These are phyloP conservation scores for Hippopotamyrus pictus DNA, from an alignment of 2,797 vertebrate genomes.

Conservation along the genomic window DNA sequence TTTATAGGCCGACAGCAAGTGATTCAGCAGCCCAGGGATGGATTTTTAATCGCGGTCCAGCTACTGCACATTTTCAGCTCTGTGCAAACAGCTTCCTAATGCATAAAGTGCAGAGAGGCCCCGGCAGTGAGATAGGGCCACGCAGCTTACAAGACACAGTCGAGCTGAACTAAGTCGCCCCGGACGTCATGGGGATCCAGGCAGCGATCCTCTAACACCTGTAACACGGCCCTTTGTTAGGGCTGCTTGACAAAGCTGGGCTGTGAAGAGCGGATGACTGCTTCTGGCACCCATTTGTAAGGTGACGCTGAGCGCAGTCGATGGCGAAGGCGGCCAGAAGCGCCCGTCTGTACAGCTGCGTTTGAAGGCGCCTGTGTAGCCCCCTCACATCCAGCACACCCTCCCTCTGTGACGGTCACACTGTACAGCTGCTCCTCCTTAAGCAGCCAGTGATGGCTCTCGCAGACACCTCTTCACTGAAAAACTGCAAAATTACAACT, in stretches of 20 bases:
- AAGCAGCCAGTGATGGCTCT: background rate
- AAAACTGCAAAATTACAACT: background rate
- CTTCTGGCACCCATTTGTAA: background rate
- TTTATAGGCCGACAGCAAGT: background rate
- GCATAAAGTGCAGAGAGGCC: background rate
- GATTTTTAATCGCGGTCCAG: background rate
- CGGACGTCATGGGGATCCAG: background rate
- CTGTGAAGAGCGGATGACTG: background rate
- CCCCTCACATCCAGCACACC: background rate
- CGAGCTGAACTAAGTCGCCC: background rate
- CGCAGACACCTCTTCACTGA: background rate
- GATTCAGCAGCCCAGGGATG: background rate
- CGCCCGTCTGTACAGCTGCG: background rate
- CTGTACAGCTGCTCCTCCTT: background rate
- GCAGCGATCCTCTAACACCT: background rate
- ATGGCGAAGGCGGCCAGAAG: background rate
- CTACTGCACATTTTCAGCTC: background rate
- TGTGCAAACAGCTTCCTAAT: background rate
- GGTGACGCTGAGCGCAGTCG: background rate
- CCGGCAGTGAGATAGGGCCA: background rate
- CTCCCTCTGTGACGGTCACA: background rate
- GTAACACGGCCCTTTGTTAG: background rate
- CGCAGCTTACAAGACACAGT: background rate
- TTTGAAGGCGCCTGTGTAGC: background rate
- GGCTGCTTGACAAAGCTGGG: background rate